Conservation (phyloP, 2,113 vertebrate species). For the Phoxinus phoxinus region DNA sequence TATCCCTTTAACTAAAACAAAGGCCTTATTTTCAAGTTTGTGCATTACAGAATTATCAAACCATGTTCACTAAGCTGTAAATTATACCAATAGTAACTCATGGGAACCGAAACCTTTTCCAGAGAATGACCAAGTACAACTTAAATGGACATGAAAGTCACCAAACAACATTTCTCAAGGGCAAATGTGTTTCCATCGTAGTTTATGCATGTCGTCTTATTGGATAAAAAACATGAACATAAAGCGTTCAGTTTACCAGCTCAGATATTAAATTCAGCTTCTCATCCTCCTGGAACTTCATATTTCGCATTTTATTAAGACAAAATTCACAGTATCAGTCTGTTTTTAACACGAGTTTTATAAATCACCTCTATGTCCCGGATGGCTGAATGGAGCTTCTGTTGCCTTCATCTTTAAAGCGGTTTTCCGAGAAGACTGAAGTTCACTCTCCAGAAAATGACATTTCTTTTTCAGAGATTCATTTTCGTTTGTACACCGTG, state of each 20-base stretch:
- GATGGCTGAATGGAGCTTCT: neutral
- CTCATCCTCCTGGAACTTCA: neutral
- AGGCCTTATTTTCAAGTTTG: neutral
- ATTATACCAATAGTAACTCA: neutral
- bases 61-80: no score
- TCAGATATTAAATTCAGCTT: neutral
- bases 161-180: neutral
- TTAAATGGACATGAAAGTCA: no score
- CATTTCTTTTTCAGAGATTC: constrained; percentile 75
- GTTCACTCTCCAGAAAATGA: constrained; percentile 73
- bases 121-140: neutral
- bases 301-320: neutral
- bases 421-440: constrained; percentile 69
- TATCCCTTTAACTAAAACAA: no score
- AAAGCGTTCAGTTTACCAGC: neutral
- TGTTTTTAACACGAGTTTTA: neutral
- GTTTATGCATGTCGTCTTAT: no score
- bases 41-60: neutral
- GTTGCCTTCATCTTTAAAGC: neutral
- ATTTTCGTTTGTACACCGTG: constrained; percentile 73
- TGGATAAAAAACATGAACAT: no score
- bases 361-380: constrained; percentile 6
- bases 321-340: neutral
- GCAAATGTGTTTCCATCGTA: no score
- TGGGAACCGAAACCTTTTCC: neutral